These are phyloP conservation scores for Papilio gigon DNA, from an alignment of 2,888 invertebrate species.

Conservation along the genomic window DNA sequence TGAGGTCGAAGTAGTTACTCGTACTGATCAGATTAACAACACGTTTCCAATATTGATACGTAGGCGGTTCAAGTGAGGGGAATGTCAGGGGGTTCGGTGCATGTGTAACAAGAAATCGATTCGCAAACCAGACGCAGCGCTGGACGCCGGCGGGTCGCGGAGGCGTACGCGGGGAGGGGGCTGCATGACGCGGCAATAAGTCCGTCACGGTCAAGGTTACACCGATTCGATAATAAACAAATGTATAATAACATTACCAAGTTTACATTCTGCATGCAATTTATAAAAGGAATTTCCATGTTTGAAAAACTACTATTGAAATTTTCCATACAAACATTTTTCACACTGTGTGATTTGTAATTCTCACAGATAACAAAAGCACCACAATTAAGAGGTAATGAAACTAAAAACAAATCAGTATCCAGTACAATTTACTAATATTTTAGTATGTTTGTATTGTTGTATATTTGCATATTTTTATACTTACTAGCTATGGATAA, in stretches of 20 bases:
- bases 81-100: constrained; percentile 29
- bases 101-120: constrained; percentile 58
- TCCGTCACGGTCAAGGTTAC: constrained; percentile 70
- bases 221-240: constrained; percentile 37
- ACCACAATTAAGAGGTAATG: not conserved
- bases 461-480: too few relatives aligned
- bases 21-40: too few relatives aligned
- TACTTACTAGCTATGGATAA: too few relatives aligned
- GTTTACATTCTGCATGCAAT: constrained; percentile 15
- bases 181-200: constrained; percentile 58
- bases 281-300: constrained; percentile 13
- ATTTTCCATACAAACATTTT: constrained; percentile 1
- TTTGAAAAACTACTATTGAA: not conserved
- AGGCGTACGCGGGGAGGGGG: constrained; percentile 50
- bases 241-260: constrained; percentile 19
- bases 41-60: not conserved
- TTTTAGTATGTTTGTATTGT: too few relatives aligned
- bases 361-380: not conserved
- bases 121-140: constrained; percentile 50
- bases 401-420: not conserved
- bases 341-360: not conserved
- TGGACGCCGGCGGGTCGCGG: constrained; percentile 48
- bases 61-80: constrained; percentile 18
- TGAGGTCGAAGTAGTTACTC: too few relatives aligned
- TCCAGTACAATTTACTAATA: too few relatives aligned